phyloP scores from a whole-genome alignment of 2,113 vertebrate genomes.

The Elanus axillaris region DNA sequence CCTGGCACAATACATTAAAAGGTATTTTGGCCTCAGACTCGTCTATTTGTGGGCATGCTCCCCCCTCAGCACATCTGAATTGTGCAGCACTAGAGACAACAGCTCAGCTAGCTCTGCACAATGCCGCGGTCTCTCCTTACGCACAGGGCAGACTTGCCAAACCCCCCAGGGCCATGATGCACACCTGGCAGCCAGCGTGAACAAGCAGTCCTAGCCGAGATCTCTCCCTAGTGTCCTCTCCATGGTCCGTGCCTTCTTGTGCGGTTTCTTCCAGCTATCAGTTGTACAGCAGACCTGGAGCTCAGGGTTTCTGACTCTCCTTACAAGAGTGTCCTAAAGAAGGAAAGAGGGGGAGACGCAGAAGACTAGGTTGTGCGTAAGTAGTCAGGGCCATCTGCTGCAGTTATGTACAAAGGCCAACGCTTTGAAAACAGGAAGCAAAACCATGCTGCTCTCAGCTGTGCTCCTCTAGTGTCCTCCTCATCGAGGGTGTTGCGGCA shows the following conservation, averaged over 20 bases:
- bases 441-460: background rate
- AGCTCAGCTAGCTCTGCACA: background rate
- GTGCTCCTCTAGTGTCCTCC: background rate
- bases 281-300: background rate
- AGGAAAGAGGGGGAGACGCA: background rate
- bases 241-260: rapidly evolving
- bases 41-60: background rate
- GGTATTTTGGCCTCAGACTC: background rate
- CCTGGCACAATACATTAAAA: background rate
- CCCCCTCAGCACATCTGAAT: background rate
- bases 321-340: background rate
- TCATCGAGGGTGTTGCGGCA: background rate
- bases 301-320: background rate
- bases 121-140: background rate
- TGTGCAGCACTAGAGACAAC: background rate
- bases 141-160: rapidly evolving
- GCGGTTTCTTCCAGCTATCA: background rate
- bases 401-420: background rate
- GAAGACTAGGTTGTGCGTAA: background rate
- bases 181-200: background rate
- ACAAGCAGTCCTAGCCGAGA: background rate
- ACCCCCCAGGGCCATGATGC: background rate
- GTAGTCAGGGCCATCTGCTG: background rate
- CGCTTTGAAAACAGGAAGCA: background rate
- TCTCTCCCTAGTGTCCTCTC: background rate